Percentiles rank a stretch among this genome's conserved stretches.
Evolutionary conservation across 2,888 invertebrate genomes (phyloP).

Genomic region (Luperina testacea): DNA sequence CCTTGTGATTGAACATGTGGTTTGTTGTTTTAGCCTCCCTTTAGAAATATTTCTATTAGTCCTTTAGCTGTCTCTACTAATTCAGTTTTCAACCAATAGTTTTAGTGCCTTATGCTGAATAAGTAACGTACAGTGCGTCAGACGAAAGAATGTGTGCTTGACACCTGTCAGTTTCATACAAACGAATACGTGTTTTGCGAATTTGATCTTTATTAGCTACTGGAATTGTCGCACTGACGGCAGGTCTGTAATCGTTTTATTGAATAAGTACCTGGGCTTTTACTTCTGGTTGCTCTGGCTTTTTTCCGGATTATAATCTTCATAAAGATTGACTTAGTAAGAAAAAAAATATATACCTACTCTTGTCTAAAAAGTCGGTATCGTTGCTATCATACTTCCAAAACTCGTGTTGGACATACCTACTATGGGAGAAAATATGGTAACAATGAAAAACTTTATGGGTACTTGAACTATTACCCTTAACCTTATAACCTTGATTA

Average conservation of each 20-base stretch:
- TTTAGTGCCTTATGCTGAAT: not conserved
- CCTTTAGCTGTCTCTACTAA: not conserved
- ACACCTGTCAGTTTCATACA: not conserved
- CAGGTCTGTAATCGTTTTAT: not conserved
- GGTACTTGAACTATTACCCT: no score
- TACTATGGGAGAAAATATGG: not conserved
- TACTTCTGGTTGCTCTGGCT: not conserved
- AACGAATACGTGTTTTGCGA: not conserved
- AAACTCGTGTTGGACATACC: not conserved
- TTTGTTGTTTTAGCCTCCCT: not conserved
- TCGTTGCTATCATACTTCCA: not conserved
- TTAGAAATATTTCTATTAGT: not conserved
- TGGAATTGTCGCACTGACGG: not conserved
- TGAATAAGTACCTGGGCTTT: not conserved
- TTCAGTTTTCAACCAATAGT: not conserved
- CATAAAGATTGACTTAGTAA: not conserved
- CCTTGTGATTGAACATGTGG: no score
- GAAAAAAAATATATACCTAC: not conserved
- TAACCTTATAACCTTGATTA: not conserved
- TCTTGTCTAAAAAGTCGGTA: not conserved
- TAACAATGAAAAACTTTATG: not conserved
- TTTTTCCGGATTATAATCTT: not conserved
- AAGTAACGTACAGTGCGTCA: not conserved
- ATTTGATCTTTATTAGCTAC: not conserved
- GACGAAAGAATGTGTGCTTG: not conserved